Conservation (phyloP, 2,888 invertebrate genomes). For the Panzeria rudis region DNA sequence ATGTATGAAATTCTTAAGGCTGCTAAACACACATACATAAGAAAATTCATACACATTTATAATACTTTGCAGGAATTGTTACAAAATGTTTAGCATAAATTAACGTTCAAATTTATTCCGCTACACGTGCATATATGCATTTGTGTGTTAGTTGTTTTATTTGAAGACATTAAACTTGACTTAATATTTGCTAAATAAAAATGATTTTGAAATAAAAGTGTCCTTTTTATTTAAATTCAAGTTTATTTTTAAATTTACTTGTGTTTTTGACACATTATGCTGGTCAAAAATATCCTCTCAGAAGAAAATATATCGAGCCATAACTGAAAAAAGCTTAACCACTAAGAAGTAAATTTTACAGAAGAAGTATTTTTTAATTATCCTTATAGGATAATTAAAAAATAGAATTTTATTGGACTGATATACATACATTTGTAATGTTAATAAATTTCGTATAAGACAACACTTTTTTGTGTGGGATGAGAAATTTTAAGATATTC, state of each 20-base stretch:
- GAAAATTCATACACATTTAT: not conserved
- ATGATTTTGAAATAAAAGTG: not conserved
- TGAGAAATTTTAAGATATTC: no score
- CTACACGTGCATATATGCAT: not conserved
- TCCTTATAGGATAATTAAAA: no score
- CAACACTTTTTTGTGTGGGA: no score
- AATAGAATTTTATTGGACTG: no score
- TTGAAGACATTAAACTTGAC: constrained; percentile 1
- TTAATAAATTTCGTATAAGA: no score
- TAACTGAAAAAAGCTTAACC: no score
- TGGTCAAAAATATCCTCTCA: no score
- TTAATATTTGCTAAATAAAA: not conserved
- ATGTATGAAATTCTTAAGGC: constrained; percentile 35
- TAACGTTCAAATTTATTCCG: constrained; percentile 1
- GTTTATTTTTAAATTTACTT: not conserved
- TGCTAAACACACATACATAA: not conserved
- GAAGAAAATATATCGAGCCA: no score
- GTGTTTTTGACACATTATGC: no score
- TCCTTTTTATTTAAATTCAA: not conserved
- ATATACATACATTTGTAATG: no score
- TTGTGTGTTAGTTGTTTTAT: not conserved
- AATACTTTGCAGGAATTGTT: not conserved
- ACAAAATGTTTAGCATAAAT: not conserved
- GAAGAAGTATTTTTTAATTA: no score
- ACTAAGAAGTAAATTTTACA: no score